Conservation (phyloP, 1,140 invertebrate genomes). For the Drosophila auraria region DNA sequence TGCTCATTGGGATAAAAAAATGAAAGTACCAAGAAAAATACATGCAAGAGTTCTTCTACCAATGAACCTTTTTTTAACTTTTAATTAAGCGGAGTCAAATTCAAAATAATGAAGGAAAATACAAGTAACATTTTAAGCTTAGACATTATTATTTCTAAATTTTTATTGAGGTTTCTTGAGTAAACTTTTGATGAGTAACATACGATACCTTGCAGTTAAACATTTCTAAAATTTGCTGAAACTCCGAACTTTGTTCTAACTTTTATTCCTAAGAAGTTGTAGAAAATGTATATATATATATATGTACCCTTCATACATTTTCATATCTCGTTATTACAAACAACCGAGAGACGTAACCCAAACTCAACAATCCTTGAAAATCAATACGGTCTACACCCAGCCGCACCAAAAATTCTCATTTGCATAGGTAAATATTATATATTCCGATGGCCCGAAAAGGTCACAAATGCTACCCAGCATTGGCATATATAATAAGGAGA, state of each 20-base stretch:
- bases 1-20: not conserved
- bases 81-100: not conserved
- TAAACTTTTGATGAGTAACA: not conserved
- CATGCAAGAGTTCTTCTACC: not conserved
- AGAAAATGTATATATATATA: not conserved
- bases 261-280: not conserved
- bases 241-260: not conserved
- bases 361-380: conserved; percentile 13
- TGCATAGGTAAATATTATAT: conserved; percentile 55
- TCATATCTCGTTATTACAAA: conserved; percentile 3
- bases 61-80: not conserved
- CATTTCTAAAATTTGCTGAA: not conserved
- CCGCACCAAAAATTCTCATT: conserved; percentile 41
- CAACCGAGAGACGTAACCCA: not conserved
- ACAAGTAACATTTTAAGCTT: not conserved
- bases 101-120: not conserved
- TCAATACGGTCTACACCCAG: conserved; percentile 33
- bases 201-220: not conserved
- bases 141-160: not conserved
- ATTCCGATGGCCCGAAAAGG: conserved; percentile 42
- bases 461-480: conserved; percentile 41
- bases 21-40: not conserved
- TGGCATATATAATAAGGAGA: conserved; percentile 55
- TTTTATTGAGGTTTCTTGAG: not conserved
- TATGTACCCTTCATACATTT: not conserved